Conservation (phyloP, 2,888 invertebrate genomes). For the Holacanthella duospinosa region DNA sequence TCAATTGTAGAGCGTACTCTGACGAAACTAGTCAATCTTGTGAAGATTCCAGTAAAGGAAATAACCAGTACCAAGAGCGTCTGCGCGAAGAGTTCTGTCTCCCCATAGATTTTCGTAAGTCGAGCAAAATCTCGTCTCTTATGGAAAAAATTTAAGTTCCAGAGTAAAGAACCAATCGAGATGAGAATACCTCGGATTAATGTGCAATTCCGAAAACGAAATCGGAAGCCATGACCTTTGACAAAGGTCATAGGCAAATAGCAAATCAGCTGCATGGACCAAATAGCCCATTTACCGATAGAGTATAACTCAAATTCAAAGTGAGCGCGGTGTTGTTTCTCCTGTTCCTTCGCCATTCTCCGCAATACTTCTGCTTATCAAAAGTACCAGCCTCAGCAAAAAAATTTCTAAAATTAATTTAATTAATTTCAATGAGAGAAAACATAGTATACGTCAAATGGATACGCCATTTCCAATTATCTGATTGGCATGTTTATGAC, state of each 20-base stretch:
- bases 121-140: not conserved
- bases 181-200: not conserved
- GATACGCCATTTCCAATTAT: too few species aligned
- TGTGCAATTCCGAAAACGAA: not conserved
- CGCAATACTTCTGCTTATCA: too few species aligned
- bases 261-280: not conserved
- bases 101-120: not conserved
- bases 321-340: too few species aligned
- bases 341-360: too few species aligned
- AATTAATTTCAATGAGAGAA: too few species aligned
- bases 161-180: not conserved
- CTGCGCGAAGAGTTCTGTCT: not conserved
- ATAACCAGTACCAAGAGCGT: not conserved
- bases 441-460: too few species aligned
- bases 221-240: not conserved
- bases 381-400: too few species aligned
- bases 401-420: too few species aligned
- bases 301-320: not conserved
- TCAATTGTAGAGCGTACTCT: not conserved
- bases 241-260: not conserved
- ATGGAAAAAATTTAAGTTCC: not conserved
- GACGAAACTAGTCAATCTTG: not conserved
- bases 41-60: not conserved
- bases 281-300: not conserved
- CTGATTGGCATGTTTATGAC: too few species aligned